Evolutionary conservation across 2,113 vertebrate species (phyloP).

Genomic region (Eulemur rufifrons): DNA sequence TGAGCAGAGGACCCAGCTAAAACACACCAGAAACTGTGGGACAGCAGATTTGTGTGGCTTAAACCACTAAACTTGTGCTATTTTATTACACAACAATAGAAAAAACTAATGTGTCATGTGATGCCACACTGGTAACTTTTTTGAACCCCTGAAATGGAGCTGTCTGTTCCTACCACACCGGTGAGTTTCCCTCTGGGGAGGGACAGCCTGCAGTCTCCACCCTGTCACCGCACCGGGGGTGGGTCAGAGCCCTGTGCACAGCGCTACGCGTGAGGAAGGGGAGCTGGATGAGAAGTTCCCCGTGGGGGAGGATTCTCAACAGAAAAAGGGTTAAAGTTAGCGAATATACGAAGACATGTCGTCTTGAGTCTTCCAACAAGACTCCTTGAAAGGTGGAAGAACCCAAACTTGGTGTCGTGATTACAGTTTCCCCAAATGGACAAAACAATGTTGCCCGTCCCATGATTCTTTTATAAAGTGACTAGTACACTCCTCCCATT

Average conservation of each 20-base stretch:
- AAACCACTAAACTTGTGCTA: background rate
- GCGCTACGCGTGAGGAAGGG: background rate
- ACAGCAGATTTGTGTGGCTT: background rate
- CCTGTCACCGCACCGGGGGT: background rate
- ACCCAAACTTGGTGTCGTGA: background rate
- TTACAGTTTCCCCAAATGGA: background rate
- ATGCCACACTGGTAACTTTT: background rate
- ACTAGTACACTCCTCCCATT: background rate
- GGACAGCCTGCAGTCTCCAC: background rate
- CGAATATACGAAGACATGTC: background rate
- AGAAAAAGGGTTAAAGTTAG: background rate
- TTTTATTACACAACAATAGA: background rate
- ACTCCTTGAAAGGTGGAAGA: background rate
- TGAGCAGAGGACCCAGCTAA: background rate
- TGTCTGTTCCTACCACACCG: background rate
- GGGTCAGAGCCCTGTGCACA: background rate
- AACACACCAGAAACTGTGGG: background rate
- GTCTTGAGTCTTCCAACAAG: background rate
- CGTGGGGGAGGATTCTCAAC: background rate
- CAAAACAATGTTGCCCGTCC: background rate
- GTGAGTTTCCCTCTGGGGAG: background rate
- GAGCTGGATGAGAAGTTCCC: background rate
- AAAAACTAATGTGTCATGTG: background rate
- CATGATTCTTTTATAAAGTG: background rate
- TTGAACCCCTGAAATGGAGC: background rate